phyloP scores from a whole-genome alignment of 2,113 vertebrate species.

The Cephalopterus ornatus region DNA sequence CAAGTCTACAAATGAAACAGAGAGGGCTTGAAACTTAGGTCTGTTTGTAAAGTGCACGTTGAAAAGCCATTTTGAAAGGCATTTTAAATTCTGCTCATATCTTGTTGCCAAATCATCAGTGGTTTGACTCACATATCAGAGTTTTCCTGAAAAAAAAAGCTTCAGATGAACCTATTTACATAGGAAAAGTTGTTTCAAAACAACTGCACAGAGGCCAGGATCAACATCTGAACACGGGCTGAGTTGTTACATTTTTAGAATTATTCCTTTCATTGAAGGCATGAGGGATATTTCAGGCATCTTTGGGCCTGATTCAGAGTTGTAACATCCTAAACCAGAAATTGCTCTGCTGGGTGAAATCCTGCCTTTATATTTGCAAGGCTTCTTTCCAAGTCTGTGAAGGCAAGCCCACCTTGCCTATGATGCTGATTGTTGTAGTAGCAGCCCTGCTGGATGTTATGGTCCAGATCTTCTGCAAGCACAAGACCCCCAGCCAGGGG shows the following conservation, averaged over 20 bases:
- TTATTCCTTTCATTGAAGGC: constrained; percentile 72
- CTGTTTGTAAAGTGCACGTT: constrained; percentile 28
- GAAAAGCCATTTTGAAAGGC: constrained; percentile 61
- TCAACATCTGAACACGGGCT: constrained; percentile 66
- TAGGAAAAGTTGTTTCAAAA: constrained; percentile 64
- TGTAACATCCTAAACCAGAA: constrained; percentile 44
- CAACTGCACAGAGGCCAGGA: constrained; percentile 57
- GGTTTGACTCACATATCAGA: constrained; percentile 49
- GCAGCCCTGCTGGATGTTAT: not conserved
- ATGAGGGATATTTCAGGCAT: constrained; percentile 45
- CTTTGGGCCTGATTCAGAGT: not conserved
- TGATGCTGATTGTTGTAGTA: not conserved
- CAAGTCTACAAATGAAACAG: constrained; percentile 37
- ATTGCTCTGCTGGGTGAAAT: not conserved
- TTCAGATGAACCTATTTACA: constrained; percentile 58
- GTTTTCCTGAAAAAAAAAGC: not conserved
- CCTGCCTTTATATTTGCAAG: not conserved
- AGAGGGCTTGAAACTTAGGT: constrained; percentile 42
- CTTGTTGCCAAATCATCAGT: constrained; percentile 53
- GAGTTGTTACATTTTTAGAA: constrained; percentile 69
- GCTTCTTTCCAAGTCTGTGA: not conserved
- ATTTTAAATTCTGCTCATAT: constrained; percentile 24
- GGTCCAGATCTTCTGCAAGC: not conserved
- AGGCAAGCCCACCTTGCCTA: not conserved
- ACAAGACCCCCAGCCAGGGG: not conserved